Conservation (phyloP, 2,113 vertebrate genomes). For the Clarias gariepinus region DNA sequence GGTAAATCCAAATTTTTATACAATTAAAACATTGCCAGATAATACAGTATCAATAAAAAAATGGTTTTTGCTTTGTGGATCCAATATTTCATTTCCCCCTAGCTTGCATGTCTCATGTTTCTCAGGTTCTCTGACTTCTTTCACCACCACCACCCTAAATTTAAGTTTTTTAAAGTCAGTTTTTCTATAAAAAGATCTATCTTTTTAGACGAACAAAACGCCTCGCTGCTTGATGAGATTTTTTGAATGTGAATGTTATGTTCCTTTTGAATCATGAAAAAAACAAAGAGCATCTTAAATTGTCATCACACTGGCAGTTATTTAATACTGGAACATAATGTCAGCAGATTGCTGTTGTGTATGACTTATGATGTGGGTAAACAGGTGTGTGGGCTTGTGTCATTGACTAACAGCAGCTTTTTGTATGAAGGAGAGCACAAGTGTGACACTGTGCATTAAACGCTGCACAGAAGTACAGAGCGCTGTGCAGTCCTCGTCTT, state of each 20-base stretch:
- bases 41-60: too few relatives aligned
- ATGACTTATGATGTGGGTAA: not conserved
- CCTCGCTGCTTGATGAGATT: not conserved
- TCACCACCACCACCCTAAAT: too few relatives aligned
- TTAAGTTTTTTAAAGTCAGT: too few relatives aligned
- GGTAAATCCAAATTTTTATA: not conserved
- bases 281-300: not conserved
- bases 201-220: not conserved
- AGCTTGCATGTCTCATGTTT: too few relatives aligned
- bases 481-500: conserved; percentile 34
- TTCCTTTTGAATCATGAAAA: not conserved
- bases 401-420: not conserved
- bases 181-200: not conserved
- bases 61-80: too few relatives aligned
- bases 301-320: not conserved
- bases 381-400: not conserved
- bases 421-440: not conserved
- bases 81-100: too few relatives aligned
- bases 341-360: not conserved
- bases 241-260: not conserved
- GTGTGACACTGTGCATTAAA: conserved; percentile 28
- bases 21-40: too few relatives aligned
- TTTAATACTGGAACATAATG: not conserved
- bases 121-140: too few relatives aligned
- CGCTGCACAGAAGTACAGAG: conserved; percentile 45